A percentile compares a stretch with the other conserved stretches of the same genome.
phyloP scores from a whole-genome alignment of 2,113 vertebrate genomes.

The Chiloscyllium plagiosum region DNA sequence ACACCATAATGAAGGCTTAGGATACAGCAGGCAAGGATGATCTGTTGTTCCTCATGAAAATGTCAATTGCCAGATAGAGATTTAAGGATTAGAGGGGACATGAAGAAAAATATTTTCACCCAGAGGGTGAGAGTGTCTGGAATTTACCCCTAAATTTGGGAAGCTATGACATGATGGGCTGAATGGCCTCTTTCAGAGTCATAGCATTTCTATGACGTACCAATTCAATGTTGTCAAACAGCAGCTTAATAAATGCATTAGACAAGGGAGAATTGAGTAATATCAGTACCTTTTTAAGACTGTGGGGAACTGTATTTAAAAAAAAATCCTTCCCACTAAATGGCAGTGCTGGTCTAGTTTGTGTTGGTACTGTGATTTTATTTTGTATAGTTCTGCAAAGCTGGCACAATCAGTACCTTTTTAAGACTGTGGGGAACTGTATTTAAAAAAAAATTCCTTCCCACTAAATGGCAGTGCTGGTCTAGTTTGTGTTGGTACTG shows the following conservation, averaged over 20 bases:
- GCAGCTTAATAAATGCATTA: background rate
- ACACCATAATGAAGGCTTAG: no score
- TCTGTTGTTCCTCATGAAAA: no score
- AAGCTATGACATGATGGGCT: no score
- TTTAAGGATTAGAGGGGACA: no score
- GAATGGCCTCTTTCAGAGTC: no score
- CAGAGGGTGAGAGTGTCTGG: no score
- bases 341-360: background rate
- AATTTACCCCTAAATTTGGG: no score
- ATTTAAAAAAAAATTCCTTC: background rate
- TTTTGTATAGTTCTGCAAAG: background rate
- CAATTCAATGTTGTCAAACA: background rate
- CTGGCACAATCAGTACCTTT: background rate
- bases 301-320: background rate
- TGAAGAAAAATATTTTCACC: no score
- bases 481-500: background rate
- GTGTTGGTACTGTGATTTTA: background rate
- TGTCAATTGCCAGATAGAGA: no score
- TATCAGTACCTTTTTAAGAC: background rate
- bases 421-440: background rate
- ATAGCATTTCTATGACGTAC: no score
- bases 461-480: background rate
- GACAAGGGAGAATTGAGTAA: background rate
- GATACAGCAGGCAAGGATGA: no score
- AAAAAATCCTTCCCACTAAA: background rate